These are phyloP conservation scores for Volucella zonaria DNA, from an alignment of 2,888 invertebrate species.

Conservation along the genomic window DNA sequence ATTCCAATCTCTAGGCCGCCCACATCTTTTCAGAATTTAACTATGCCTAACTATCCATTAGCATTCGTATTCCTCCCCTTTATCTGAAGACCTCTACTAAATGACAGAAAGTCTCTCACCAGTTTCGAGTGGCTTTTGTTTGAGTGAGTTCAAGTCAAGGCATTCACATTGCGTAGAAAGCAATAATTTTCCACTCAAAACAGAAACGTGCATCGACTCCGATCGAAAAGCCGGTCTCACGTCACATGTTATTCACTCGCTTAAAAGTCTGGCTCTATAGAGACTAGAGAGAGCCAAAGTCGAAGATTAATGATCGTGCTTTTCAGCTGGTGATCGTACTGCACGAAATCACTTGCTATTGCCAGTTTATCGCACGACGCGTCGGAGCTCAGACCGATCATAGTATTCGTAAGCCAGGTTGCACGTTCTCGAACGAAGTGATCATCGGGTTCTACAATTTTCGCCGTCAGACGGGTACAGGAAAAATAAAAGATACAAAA, in stretches of 20 bases:
- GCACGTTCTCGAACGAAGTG: neutral
- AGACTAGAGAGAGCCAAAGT: constrained; percentile 40
- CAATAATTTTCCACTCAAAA: constrained; percentile 35
- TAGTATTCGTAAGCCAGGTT: constrained; percentile 26
- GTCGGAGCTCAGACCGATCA: constrained; percentile 55
- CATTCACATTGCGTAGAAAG: neutral
- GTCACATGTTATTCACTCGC: constrained; percentile 32
- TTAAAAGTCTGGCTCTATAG: constrained; percentile 8
- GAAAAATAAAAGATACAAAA: constrained; percentile 28
- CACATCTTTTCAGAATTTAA: neutral
- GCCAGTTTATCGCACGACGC: constrained; percentile 69
- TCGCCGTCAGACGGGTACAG: neutral
- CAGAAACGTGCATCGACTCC: constrained; percentile 1
- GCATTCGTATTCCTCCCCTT: neutral
- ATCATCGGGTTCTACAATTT: constrained; percentile 39
- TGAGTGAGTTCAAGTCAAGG: constrained; percentile 12
- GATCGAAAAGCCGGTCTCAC: constrained; percentile 62
- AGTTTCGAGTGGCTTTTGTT: constrained; percentile 40
- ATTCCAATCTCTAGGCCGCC: neutral
- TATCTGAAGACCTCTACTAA: neutral
- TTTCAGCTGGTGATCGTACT: constrained; percentile 19
- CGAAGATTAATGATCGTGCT: constrained; percentile 63
- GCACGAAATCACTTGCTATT: constrained; percentile 65
- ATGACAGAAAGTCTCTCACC: constrained; percentile 17
- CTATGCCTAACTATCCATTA: neutral